Conservation (phyloP, 2,888 invertebrate genomes). For the Cheilosia impressa region DNA sequence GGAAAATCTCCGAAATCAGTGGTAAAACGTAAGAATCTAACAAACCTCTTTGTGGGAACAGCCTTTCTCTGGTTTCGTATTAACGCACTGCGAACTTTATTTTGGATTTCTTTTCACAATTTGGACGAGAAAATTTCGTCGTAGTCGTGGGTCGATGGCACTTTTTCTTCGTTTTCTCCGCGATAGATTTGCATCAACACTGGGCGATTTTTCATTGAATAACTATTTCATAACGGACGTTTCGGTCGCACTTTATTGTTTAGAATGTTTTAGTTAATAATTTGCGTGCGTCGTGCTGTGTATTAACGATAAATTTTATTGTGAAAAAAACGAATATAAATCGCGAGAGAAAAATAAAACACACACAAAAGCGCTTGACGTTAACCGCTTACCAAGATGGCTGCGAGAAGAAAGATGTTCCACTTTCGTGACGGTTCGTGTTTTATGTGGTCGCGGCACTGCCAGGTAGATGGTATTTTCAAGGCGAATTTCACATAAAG, state of each 20-base stretch:
- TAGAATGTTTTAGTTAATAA: conserved; percentile 34
- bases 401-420: conserved; percentile 59
- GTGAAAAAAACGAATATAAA: conserved; percentile 64
- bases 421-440: conserved; percentile 28
- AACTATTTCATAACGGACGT: conserved; percentile 56
- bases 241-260: conserved; percentile 43
- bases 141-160: conserved; percentile 63
- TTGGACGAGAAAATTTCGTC: conserved; percentile 48
- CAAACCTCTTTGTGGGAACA: conserved; percentile 39
- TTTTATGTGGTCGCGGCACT: conserved; percentile 6
- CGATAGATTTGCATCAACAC: conserved; percentile 34
- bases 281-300: conserved; percentile 37
- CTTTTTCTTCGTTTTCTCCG: conserved; percentile 45
- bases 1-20: not conserved
- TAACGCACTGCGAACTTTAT: conserved; percentile 3
- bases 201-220: conserved; percentile 47
- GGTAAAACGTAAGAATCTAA: not conserved
- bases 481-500: not conserved
- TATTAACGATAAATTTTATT: conserved; percentile 61
- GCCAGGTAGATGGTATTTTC: conserved; percentile 49
- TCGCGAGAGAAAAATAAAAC: conserved; percentile 71
- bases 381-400: conserved; percentile 72
- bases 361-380: conserved; percentile 74
- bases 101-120: conserved; percentile 40
- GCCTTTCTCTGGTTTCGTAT: not conserved